Conservation (phyloP, 2,888 invertebrate genomes). For the Thecophora atra region DNA sequence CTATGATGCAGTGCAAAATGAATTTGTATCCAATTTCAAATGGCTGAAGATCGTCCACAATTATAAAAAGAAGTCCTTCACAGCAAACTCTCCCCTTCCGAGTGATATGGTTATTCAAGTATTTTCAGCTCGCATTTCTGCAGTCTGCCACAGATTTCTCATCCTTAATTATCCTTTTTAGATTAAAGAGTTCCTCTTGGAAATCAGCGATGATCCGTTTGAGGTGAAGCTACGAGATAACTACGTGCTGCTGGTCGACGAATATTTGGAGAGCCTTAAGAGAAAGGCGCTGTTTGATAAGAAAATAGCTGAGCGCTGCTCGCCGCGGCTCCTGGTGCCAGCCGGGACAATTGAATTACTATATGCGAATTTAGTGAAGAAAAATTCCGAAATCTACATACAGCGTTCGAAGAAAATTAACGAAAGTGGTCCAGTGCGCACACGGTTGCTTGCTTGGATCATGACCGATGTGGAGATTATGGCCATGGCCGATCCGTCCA, state of each 20-base stretch:
- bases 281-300: slow-evolving; percentile 88
- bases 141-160: not conserved
- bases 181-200: slow-evolving; percentile 88
- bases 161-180: slow-evolving; percentile 61
- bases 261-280: slow-evolving; percentile 92
- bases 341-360: slow-evolving; percentile 89
- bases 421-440: slow-evolving; percentile 72
- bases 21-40: slow-evolving; percentile 89
- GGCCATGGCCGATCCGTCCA: slow-evolving; percentile 85
- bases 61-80: slow-evolving; percentile 75
- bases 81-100: slow-evolving; percentile 77
- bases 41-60: slow-evolving; percentile 91
- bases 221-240: slow-evolving; percentile 96
- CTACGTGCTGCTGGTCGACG: slow-evolving; percentile 93
- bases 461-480: slow-evolving; percentile 74
- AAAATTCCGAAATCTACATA: slow-evolving; percentile 95
- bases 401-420: slow-evolving; percentile 79
- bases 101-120: slow-evolving; percentile 91
- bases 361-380: slow-evolving; percentile 84
- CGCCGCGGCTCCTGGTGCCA: slow-evolving; percentile 80
- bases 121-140: slow-evolving; percentile 47
- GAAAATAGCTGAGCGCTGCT: slow-evolving; percentile 84
- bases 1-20: slow-evolving; percentile 87
- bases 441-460: slow-evolving; percentile 86
- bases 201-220: slow-evolving; percentile 97